Evolutionary conservation across 2,797 vertebrate species (phyloP), one percentile per base, ranked within the genome.

Genomic region (Gallinago stenura): DNA sequence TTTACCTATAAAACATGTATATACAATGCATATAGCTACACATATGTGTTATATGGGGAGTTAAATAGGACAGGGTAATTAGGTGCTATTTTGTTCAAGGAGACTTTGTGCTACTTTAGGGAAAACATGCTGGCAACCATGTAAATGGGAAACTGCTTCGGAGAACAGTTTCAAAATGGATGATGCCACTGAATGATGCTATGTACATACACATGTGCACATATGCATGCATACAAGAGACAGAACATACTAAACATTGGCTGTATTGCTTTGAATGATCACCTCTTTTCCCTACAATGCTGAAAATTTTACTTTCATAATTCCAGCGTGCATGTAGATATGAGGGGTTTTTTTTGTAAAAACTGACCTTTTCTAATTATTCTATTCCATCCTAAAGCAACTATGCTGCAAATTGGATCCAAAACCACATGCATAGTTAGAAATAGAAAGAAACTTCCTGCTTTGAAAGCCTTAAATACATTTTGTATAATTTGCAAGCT

Each of bases 251-350:
- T 75, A 69, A 70, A 58, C 66, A 85, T 8, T 50, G 51, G 24
- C 57, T 79, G 35, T 54, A 79, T 72, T 45, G 30, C 53, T 83
- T 89, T 77, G 68, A 92, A 92, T 89, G 7, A 81, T 91, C 79
- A 95, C 68, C 26, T 93, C 10, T 89, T 90, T 87, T 77, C 58
- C 57, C 35, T 60, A 80, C 54, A 88, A 80, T 51, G 13, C 30
- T 75, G 53, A 45, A 62, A 87, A 82, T 3, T 35, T 9, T 81
- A 78, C 21, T 92, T 76, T 92, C 86, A 82, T 28, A 95, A 75
- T 31, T 83, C 84, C 79, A 87, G 69, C 71, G 54, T n/a, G 7
- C n/a, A 30, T 24, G 6, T 26, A 15, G 18, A 30, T 33, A 37
- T 0, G 1, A 15, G 18, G 26, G 41, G 6, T 15, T 41, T 24